Percentiles rank a stretch among this genome's conserved stretches.
These are phyloP conservation scores for Drosophila yakuba DNA, from an alignment of 1,140 invertebrate genomes.

Conservation along the genomic window DNA sequence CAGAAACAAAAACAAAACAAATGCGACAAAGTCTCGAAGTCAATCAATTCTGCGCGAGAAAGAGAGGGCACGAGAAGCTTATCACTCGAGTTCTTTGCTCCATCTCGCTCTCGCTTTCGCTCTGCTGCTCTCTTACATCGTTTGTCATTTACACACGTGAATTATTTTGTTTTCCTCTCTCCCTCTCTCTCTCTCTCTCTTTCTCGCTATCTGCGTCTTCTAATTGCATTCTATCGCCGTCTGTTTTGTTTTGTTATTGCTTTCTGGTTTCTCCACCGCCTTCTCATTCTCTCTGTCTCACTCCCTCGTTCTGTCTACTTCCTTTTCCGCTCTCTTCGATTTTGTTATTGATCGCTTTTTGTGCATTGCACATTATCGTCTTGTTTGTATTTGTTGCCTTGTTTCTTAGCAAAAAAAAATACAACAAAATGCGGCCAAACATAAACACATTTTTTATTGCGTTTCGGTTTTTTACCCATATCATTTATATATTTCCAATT, in stretches of 20 bases:
- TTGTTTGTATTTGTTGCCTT: conserved; percentile 79
- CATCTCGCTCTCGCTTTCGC: conserved; percentile 1
- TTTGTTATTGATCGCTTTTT: conserved; percentile 63
- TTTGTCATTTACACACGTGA: conserved; percentile 25
- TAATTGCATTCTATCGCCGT: conserved; percentile 51
- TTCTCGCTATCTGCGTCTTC: conserved; percentile 34
- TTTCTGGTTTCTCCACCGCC: conserved; percentile 9
- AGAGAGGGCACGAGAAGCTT: conserved; percentile 18
- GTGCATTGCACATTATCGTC: conserved; percentile 74
- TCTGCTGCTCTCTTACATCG: conserved; percentile 22
- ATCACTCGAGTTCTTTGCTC: conserved; percentile 28
- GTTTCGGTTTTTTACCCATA: conserved; percentile 12
- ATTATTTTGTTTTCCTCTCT: conserved; percentile 3
- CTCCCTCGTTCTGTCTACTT: background rate
- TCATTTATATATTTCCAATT: too few species aligned
- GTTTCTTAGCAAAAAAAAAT: conserved; percentile 49
- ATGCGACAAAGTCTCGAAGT: conserved; percentile 42
- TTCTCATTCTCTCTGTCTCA: background rate
- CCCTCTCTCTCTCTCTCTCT: background rate
- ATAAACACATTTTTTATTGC: conserved; percentile 62
- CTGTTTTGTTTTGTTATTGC: conserved; percentile 50
- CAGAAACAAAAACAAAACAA: conserved; percentile 55
- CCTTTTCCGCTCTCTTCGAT: conserved; percentile 1
- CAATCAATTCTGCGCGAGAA: conserved; percentile 12
- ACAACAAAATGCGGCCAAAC: conserved; percentile 8